Conservation (phyloP, 2,797 vertebrate genomes). For the Phalloptychus januarius region DNA sequence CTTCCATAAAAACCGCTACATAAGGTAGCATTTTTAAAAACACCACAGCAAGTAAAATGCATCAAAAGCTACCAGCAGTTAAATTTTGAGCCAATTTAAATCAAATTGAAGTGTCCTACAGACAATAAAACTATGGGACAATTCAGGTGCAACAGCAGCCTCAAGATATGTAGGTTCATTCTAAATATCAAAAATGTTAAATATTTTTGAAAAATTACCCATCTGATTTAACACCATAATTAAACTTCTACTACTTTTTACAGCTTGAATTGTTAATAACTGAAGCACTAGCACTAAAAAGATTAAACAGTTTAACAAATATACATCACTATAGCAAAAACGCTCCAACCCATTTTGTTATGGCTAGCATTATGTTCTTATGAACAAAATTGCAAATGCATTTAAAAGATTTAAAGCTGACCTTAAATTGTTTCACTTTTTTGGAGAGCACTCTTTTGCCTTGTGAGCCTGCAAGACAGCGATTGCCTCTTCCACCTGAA, state of each 20-base stretch:
- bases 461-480: conserved; percentile 92
- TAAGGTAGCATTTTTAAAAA: background rate
- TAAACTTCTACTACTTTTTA: background rate
- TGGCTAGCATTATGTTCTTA: no score
- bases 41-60: background rate
- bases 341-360: background rate
- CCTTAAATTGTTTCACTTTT: conserved; percentile 74
- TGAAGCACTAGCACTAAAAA: background rate
- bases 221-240: background rate
- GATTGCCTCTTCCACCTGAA: conserved; percentile 92
- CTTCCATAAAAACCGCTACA: background rate
- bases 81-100: background rate
- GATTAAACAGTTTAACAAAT: background rate
- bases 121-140: no score
- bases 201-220: background rate
- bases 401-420: conserved; percentile 28
- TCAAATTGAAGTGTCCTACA: background rate
- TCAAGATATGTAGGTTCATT: no score
- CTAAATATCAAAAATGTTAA: no score
- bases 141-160: no score
- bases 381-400: background rate
- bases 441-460: conserved; percentile 75
- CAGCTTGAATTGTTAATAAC: background rate
- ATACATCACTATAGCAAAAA: background rate
- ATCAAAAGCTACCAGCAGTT: background rate